Conservation (phyloP, 2,113 vertebrate species). For the Tupaia chinensis region DNA sequence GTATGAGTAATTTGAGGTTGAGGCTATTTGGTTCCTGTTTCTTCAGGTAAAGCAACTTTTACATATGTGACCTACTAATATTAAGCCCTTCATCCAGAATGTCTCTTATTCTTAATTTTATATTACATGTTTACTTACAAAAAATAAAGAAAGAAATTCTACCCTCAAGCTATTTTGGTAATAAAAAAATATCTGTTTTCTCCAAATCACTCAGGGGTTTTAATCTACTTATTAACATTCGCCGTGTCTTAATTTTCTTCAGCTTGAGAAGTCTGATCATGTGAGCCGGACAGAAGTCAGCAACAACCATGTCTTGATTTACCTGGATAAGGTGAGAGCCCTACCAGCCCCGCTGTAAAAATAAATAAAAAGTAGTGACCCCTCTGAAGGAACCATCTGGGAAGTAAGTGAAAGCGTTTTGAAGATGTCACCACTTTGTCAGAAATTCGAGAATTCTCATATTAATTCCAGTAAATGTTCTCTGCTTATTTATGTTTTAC, state of each 20-base stretch:
- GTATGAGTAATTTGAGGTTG: not conserved
- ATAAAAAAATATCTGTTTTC: slow-evolving; percentile 26
- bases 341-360: not conserved
- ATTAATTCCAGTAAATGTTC: not conserved
- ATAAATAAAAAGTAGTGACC: not conserved
- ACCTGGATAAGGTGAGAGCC: slow-evolving; percentile 74
- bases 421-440: not conserved
- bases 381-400: not conserved
- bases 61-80: not conserved
- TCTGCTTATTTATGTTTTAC: not conserved
- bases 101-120: slow-evolving; percentile 23
- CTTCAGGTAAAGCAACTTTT: not conserved
- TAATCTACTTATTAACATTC: slow-evolving; percentile 48
- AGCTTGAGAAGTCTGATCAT: slow-evolving; percentile 64
- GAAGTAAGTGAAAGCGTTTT: not conserved
- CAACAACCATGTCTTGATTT: slow-evolving; percentile 78
- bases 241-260: slow-evolving; percentile 16
- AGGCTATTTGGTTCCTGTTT: not conserved
- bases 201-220: not conserved
- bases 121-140: not conserved
- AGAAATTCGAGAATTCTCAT: not conserved
- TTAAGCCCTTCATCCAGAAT: not conserved
- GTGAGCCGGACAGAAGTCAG: slow-evolving; percentile 77
- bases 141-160: not conserved
- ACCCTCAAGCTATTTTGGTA: not conserved